Evolutionary conservation across 1,140 invertebrate genomes (phyloP).

Genomic region (Drosophila takahashii): DNA sequence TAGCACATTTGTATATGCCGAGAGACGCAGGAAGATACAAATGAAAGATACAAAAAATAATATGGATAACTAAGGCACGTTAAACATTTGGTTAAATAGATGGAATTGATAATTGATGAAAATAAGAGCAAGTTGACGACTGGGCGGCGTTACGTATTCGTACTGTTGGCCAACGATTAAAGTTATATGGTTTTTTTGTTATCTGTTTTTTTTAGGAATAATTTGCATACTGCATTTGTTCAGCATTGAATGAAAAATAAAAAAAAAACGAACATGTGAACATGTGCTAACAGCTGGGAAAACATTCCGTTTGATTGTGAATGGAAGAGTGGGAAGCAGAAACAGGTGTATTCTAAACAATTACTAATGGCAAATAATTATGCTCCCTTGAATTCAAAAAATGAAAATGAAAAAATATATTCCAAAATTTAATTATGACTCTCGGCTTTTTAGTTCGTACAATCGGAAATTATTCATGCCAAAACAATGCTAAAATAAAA

Average conservation of each 20-base stretch:
- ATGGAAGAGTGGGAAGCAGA: constrained; percentile 6
- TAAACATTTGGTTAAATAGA: constrained; percentile 46
- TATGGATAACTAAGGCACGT: constrained; percentile 30
- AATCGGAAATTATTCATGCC: neutral
- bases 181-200: neutral
- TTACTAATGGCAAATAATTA: constrained; percentile 9
- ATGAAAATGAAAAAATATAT: neutral
- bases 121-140: constrained; percentile 21
- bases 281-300: constrained; percentile 25
- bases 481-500: neutral
- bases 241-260: constrained; percentile 15
- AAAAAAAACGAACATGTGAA: neutral
- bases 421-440: neutral
- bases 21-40: constrained; percentile 27
- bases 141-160: constrained; percentile 18
- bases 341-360: constrained; percentile 14
- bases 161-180: neutral
- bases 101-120: constrained; percentile 41
- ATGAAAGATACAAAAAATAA: constrained; percentile 6
- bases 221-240: constrained; percentile 35
- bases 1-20: constrained; percentile 61
- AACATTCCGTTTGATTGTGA: constrained; percentile 13
- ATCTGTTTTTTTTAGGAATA: neutral
- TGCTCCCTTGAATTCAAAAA: constrained; percentile 8
- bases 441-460: neutral